phyloP scores from a whole-genome alignment of 2,888 invertebrate genomes.

The Blomia tropicalis region DNA sequence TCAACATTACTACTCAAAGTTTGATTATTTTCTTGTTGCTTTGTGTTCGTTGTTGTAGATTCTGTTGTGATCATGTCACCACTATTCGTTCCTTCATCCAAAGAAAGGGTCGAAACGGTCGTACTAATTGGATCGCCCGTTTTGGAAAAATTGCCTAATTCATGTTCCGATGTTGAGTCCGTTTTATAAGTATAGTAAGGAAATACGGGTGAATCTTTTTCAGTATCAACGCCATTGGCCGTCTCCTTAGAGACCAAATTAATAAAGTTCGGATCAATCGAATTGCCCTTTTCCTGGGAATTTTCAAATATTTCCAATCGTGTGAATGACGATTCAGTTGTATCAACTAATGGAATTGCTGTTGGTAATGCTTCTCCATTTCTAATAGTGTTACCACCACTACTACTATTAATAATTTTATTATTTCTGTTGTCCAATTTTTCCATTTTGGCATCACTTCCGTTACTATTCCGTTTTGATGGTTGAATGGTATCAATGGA shows the following conservation, averaged over 20 bases:
- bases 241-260: constrained; percentile 8
- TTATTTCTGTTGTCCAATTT: too few species aligned
- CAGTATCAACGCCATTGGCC: too few species aligned
- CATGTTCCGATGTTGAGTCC: too few species aligned
- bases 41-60: not conserved
- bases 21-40: not conserved
- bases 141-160: too few species aligned
- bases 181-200: too few species aligned
- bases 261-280: not conserved
- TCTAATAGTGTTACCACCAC: not conserved
- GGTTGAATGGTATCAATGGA: too few species aligned
- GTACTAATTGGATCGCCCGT: not conserved
- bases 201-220: not conserved
- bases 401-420: too few species aligned
- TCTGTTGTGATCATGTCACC: not conserved
- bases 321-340: constrained; percentile 1
- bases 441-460: too few species aligned
- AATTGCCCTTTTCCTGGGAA: not conserved
- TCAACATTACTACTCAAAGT: not conserved
- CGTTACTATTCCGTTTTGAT: too few species aligned
- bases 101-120: too few species aligned
- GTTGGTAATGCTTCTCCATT: too few species aligned
- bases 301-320: constrained; percentile 5
- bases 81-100: not conserved
- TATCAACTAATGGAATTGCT: not conserved